Evolutionary conservation across 2,797 vertebrate genomes (phyloP), one percentile per base, ranked within the genome.

Genomic region (Brachyalestes nurse): DNA sequence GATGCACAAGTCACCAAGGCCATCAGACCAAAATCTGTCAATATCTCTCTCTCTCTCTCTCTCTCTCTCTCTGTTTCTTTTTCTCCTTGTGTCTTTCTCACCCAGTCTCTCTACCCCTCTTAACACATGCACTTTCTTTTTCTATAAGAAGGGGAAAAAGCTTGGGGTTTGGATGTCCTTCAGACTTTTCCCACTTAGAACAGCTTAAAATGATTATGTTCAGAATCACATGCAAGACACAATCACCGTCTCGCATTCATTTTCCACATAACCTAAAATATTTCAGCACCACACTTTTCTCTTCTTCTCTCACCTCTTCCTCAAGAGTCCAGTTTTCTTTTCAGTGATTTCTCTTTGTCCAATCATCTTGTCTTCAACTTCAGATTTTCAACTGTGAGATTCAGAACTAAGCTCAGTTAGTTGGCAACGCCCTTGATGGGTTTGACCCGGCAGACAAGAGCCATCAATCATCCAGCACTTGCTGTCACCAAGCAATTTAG

Each of bases 361-460:
- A 77, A 76, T 82, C 74, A 71, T 38, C 58, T 77, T 82, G 53
- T 78, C 61, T 74, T 74, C 45, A n/a, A n/a, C n/a, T n/a, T 42
- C 40, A 4, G 40, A 4, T 4, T 42, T 8, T 42, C 4, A 42
- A 4, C 40, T 82, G 53, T 78, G 74, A 64, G 58, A 83, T 79
- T 82, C 57, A 74, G 77, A 69, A 75, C 82, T 80, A 74, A 40
- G 70, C 74, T 83, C 72, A 75, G 84, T 72, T 71, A 71, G 64
- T 88, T 82, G 79, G 76, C 74, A 84, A 85, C 17, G 81, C 65
- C 86, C 85, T 87, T 87, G 88, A 86, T 79, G 79, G 82, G 74
- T 66, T 40, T 82, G 82, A 86, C 86, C 86, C 77, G 77, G 66
- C 65, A 82, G 71, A 85, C 80, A 83, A 69, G 45, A 87, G 72